Conservation (phyloP, 2,797 vertebrate genomes). For the Neostethus bicornis region DNA sequence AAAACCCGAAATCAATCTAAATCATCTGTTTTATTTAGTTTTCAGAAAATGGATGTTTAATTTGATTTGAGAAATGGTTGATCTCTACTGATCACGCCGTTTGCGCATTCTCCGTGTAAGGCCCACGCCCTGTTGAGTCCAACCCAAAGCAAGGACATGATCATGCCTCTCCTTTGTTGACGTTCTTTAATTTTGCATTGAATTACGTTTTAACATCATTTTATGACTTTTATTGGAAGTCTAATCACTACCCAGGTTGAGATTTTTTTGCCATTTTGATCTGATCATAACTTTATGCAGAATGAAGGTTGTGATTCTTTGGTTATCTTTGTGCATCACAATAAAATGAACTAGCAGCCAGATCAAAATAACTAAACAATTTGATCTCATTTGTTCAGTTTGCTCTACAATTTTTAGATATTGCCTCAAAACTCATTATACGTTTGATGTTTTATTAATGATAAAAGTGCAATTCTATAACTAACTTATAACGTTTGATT, state of each 20-base stretch:
- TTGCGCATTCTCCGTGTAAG: constrained; percentile 78
- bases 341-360: too few relatives aligned
- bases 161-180: constrained; percentile 23
- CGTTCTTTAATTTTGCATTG: constrained; percentile 15
- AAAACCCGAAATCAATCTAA: too few relatives aligned
- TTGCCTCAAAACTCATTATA: too few relatives aligned
- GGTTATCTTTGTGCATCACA: constrained; percentile 12
- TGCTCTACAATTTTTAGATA: too few relatives aligned
- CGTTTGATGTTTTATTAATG: too few relatives aligned
- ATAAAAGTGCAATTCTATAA: too few relatives aligned
- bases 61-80: constrained; percentile 34
- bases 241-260: constrained; percentile 1
- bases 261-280: constrained; percentile 5
- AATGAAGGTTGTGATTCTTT: constrained; percentile 8
- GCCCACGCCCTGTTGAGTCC: constrained; percentile 83
- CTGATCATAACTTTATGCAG: constrained; percentile 10
- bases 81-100: constrained; percentile 45
- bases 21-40: too few relatives aligned
- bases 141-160: constrained; percentile 56
- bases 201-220: constrained; percentile 30
- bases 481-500: too few relatives aligned
- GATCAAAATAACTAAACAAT: too few relatives aligned
- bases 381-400: too few relatives aligned
- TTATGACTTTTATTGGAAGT: neutral
- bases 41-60: too few relatives aligned